These are phyloP conservation scores for Drosophila nr. perissopoda DNA, from an alignment of 2,888 invertebrate genomes.

Conservation along the genomic window DNA sequence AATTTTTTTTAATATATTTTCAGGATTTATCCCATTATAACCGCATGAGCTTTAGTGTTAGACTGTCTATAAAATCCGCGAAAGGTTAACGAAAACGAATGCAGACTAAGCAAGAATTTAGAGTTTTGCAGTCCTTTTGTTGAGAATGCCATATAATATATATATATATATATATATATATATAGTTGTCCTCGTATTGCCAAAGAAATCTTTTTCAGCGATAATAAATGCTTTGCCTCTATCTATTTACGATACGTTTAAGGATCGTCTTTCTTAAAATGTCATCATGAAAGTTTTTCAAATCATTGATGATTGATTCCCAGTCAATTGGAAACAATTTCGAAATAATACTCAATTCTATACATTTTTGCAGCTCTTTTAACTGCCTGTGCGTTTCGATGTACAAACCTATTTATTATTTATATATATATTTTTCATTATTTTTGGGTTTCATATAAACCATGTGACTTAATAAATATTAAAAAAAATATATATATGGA, in stretches of 20 bases:
- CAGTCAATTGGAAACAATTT: background rate
- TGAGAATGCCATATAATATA: background rate
- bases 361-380: slow-evolving; percentile 64
- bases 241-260: background rate
- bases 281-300: background rate
- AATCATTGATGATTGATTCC: background rate
- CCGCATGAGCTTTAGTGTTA: background rate
- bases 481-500: slow-evolving; percentile 43
- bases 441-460: slow-evolving; percentile 77
- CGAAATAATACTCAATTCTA: slow-evolving; percentile 3
- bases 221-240: background rate
- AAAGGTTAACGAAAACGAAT: background rate
- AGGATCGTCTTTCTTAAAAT: background rate
- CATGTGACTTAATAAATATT: slow-evolving; percentile 76
- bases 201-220: background rate
- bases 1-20: background rate
- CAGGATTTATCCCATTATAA: background rate
- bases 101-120: background rate
- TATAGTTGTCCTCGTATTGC: background rate
- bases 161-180: background rate
- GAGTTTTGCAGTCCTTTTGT: background rate
- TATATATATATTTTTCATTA: slow-evolving; percentile 63
- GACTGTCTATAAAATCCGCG: background rate
- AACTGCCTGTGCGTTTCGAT: slow-evolving; percentile 57
- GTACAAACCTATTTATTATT: background rate